phyloP scores from a whole-genome alignment of 2,113 vertebrate species.

The Anseranas semipalmata region DNA sequence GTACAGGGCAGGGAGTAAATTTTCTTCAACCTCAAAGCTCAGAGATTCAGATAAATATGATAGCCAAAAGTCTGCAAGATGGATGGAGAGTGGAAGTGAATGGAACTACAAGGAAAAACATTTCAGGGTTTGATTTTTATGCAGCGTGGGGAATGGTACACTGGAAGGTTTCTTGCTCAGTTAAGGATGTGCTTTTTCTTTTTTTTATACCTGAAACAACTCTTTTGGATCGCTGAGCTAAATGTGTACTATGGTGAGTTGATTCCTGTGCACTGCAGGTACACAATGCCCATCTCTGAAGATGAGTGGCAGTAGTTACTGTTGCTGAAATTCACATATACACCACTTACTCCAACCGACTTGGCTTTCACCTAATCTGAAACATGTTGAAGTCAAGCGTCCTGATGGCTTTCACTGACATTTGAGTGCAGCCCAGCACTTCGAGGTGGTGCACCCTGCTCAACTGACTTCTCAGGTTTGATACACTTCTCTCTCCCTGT shows the following conservation, averaged over 20 bases:
- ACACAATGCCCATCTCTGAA: background rate
- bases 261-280: background rate
- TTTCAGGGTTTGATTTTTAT: background rate
- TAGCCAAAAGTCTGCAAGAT: background rate
- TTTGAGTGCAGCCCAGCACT: background rate
- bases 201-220: background rate
- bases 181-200: background rate
- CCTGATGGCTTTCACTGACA: background rate
- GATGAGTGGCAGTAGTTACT: background rate
- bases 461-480: background rate
- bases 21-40: background rate
- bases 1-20: background rate
- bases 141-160: background rate
- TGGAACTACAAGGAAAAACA: background rate
- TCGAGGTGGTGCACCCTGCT: background rate
- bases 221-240: background rate
- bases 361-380: background rate
- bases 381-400: background rate
- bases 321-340: background rate
- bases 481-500: background rate
- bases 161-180: too few species aligned
- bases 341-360: background rate
- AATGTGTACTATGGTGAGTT: accelerated
- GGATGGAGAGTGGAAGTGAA: background rate
- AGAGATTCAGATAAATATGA: accelerated